phyloP scores from a whole-genome alignment of 2,113 vertebrate species.

The Diphyllodes magnificus region DNA sequence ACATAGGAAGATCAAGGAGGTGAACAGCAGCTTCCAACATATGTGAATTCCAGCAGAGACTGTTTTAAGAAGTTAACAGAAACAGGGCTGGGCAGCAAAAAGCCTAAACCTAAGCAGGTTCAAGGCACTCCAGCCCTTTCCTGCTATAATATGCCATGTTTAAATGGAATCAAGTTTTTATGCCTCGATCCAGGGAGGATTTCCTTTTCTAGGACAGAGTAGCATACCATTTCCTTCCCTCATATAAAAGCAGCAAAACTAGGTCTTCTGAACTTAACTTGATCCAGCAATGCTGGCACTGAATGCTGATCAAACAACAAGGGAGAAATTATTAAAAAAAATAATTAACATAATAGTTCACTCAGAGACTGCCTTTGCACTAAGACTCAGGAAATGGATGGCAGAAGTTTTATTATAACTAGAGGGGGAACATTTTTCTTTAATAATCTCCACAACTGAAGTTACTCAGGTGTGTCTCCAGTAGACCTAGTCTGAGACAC shows the following conservation, averaged over 20 bases:
- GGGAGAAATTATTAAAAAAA: neutral
- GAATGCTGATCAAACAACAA: neutral
- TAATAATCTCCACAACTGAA: constrained; percentile 32
- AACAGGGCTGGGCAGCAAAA: neutral
- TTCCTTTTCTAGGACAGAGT: constrained; percentile 45
- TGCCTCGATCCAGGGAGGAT: neutral
- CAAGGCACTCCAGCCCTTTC: neutral
- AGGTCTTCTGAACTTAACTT: constrained; percentile 8
- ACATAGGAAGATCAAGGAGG: neutral
- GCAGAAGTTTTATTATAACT: constrained; percentile 30
- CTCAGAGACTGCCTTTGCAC: neutral
- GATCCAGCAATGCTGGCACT: neutral
- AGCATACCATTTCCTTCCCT: constrained; percentile 18
- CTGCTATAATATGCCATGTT: neutral
- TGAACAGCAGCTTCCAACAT: neutral
- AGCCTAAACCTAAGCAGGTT: neutral
- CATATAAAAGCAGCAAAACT: constrained; percentile 15
- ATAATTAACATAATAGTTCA: neutral
- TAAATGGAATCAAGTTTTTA: constrained; percentile 15
- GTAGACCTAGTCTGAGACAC: constrained; percentile 19
- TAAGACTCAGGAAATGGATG: constrained; percentile 4
- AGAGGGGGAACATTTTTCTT: constrained; percentile 45
- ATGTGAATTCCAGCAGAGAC: neutral
- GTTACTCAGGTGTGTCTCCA: constrained; percentile 49
- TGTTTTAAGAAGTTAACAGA: neutral